Evolutionary conservation across 1,140 invertebrate species (phyloP).

Genomic region (Scaptomyza pallida): DNA sequence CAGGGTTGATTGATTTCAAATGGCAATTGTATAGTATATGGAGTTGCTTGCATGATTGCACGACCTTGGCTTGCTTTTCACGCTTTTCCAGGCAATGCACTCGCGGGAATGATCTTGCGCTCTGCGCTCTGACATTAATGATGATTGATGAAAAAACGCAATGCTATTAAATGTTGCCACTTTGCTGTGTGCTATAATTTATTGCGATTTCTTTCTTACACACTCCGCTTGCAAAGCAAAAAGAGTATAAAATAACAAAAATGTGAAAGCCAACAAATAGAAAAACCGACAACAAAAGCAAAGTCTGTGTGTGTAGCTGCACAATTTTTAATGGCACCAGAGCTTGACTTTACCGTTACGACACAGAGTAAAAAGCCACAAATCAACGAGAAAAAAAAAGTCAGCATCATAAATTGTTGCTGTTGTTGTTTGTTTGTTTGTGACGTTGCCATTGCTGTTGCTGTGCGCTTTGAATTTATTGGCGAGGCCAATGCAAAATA

Average conservation of each 20-base stretch:
- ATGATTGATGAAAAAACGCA: constrained; percentile 73
- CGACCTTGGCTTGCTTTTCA: constrained; percentile 76
- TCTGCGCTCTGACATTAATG: constrained; percentile 74
- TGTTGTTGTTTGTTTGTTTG: constrained; percentile 11
- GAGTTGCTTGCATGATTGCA: constrained; percentile 1
- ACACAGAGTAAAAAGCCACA: constrained; percentile 38
- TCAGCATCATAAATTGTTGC: constrained; percentile 65
- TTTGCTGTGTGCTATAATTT: constrained; percentile 57
- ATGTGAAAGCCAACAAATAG: constrained; percentile 59
- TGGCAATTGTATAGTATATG: not conserved
- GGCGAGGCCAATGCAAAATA: constrained; percentile 52
- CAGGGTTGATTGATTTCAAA: constrained; percentile 70
- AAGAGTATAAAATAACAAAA: not conserved
- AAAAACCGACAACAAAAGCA: constrained; percentile 35
- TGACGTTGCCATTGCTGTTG: constrained; percentile 40
- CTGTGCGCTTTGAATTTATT: constrained; percentile 63
- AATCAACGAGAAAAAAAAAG: constrained; percentile 34
- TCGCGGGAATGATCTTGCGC: constrained; percentile 13
- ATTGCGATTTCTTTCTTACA: constrained; percentile 67
- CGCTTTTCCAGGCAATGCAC: constrained; percentile 77
- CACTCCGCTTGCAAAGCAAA: constrained; percentile 35
- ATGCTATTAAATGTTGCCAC: constrained; percentile 65
- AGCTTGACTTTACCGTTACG: constrained; percentile 67
- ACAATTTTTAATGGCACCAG: constrained; percentile 48
- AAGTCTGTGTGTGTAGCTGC: constrained; percentile 13